These are phyloP conservation scores for Atlantisia rogersi DNA, from an alignment of 2,113 vertebrate genomes.

Conservation along the genomic window DNA sequence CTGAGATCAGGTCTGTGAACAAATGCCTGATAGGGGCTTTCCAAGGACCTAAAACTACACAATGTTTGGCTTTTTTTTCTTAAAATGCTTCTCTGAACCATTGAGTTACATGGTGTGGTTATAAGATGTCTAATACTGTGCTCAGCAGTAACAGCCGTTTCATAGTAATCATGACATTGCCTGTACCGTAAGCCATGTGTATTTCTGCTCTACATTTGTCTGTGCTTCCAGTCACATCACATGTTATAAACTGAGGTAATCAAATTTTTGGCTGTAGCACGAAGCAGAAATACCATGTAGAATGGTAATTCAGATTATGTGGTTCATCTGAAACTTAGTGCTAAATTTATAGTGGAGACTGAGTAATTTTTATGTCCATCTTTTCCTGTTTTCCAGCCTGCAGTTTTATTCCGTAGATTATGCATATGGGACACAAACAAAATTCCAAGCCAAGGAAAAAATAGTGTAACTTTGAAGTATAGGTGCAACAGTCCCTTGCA, in stretches of 20 bases:
- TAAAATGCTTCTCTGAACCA: background rate
- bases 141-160: background rate
- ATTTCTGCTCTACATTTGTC: background rate
- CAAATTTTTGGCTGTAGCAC: background rate
- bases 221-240: background rate
- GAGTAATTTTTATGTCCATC: background rate
- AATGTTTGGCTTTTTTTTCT: background rate
- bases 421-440: background rate
- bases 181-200: background rate
- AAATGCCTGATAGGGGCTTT: background rate
- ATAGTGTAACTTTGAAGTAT: background rate
- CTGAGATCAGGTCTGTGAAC: background rate
- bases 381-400: background rate
- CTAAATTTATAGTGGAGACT: background rate
- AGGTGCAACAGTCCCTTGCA: background rate
- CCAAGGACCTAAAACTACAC: background rate
- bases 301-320: background rate
- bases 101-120: background rate
- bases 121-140: background rate
- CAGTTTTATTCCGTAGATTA: background rate
- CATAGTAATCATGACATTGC: background rate
- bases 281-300: background rate
- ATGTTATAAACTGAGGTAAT: background rate
- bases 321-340: background rate
- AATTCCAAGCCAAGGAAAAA: background rate